Conservation (phyloP, 2,113 vertebrate species). For the Nanorana parkeri region DNA sequence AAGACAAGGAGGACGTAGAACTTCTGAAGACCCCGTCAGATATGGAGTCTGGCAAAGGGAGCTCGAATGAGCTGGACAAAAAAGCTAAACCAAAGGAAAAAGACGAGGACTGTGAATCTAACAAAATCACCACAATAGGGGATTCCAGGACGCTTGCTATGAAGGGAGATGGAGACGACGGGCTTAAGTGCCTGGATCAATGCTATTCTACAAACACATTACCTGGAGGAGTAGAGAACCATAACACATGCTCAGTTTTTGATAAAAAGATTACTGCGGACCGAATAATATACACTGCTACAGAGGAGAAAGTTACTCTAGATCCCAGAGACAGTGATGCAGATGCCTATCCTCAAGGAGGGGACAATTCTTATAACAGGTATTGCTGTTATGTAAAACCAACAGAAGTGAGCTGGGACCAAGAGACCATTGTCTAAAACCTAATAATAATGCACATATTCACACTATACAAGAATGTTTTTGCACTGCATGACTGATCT, state of each 20-base stretch:
- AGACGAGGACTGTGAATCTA: slow-evolving; percentile 55
- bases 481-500: slow-evolving; percentile 72
- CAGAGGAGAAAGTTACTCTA: slow-evolving; percentile 75
- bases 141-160: slow-evolving; percentile 68
- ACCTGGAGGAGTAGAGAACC: slow-evolving; percentile 61
- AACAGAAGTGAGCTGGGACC: slow-evolving; percentile 72
- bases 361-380: slow-evolving; percentile 75
- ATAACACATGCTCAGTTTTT: slow-evolving; percentile 72
- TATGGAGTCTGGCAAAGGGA: slow-evolving; percentile 76
- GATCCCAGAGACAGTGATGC: slow-evolving; percentile 78
- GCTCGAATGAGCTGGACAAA: slow-evolving; percentile 70
- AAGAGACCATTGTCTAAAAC: slow-evolving; percentile 78
- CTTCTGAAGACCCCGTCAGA: slow-evolving; percentile 77
- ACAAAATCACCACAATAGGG: slow-evolving; percentile 62
- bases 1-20: slow-evolving; percentile 72
- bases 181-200: slow-evolving; percentile 73
- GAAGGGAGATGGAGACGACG: slow-evolving; percentile 69
- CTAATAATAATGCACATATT: slow-evolving; percentile 45
- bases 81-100: slow-evolving; percentile 62
- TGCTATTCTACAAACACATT: slow-evolving; percentile 69
- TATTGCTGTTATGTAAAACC: slow-evolving; percentile 83
- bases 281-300: slow-evolving; percentile 63
- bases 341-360: slow-evolving; percentile 75
- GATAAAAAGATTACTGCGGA: slow-evolving; percentile 69
- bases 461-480: slow-evolving; percentile 63